These are phyloP conservation scores for Megatriorchis doriae DNA, from an alignment of 2,113 vertebrate genomes.

Conservation along the genomic window DNA sequence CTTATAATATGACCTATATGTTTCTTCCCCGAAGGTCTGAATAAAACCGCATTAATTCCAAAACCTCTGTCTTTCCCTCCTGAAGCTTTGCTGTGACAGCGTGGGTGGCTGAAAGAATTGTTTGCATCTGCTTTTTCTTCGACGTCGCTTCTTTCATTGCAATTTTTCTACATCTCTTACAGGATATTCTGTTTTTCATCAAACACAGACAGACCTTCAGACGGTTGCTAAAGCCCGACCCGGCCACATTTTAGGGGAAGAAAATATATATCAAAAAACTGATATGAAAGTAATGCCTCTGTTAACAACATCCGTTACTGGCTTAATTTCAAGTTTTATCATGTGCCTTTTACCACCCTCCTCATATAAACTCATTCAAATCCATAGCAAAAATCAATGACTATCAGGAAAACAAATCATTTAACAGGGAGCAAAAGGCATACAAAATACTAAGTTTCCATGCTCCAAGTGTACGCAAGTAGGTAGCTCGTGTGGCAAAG, in stretches of 20 bases:
- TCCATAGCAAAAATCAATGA: neutral
- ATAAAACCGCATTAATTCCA: neutral
- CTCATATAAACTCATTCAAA: neutral
- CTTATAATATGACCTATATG: fast-evolving
- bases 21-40: neutral
- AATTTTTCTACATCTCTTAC: neutral
- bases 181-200: conserved; percentile 28
- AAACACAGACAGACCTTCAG: neutral
- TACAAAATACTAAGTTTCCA: neutral
- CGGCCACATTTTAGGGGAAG: neutral
- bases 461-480: neutral
- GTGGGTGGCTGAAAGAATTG: neutral
- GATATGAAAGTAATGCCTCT: neutral
- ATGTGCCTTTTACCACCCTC: neutral
- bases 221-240: neutral
- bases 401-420: neutral
- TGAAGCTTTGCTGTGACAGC: neutral
- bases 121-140: neutral
- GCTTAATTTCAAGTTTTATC: neutral
- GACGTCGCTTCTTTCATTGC: neutral
- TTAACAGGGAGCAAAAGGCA: neutral
- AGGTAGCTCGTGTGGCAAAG: neutral
- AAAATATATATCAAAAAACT: neutral
- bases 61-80: neutral
- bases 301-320: neutral